These are phyloP conservation scores for Euzophera pinguis DNA, from an alignment of 2,888 invertebrate species.

Conservation along the genomic window DNA sequence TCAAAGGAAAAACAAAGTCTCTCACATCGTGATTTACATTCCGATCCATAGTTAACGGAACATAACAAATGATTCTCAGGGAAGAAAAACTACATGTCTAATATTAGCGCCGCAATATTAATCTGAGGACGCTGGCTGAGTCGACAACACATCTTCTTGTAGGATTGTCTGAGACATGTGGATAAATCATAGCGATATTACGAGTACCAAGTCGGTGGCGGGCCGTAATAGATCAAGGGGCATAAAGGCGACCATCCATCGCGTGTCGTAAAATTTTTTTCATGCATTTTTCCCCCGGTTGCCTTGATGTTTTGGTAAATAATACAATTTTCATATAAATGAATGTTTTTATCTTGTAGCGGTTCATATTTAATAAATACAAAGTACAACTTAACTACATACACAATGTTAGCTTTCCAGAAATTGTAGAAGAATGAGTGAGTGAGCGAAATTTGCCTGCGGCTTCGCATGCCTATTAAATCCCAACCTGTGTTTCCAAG, in stretches of 20 bases:
- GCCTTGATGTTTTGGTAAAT: no score
- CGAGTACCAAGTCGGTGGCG: conserved; percentile 55
- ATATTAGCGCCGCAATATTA: conserved; percentile 50
- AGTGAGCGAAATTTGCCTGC: no score
- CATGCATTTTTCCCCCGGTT: no score
- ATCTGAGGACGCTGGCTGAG: conserved; percentile 39
- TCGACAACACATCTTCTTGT: conserved; percentile 48
- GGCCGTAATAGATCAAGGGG: conserved; percentile 59
- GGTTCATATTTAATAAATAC: no score
- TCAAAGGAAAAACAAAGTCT: background rate
- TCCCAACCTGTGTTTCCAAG: no score
- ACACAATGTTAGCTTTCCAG: no score
- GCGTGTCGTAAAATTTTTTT: conserved; percentile 14
- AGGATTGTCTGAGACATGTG: conserved; percentile 47
- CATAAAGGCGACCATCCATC: conserved; percentile 44
- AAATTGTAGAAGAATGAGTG: no score
- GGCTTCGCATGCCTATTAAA: no score
- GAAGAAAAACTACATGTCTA: conserved; percentile 48
- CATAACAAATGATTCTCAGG: conserved; percentile 10
- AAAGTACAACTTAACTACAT: no score
- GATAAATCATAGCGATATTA: conserved; percentile 65
- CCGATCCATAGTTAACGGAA: background rate
- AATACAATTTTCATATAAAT: no score
- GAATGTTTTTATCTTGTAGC: no score
- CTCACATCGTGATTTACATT: background rate